Conservation (phyloP, 2,888 invertebrate species). For the Ophion slaviceki region DNA sequence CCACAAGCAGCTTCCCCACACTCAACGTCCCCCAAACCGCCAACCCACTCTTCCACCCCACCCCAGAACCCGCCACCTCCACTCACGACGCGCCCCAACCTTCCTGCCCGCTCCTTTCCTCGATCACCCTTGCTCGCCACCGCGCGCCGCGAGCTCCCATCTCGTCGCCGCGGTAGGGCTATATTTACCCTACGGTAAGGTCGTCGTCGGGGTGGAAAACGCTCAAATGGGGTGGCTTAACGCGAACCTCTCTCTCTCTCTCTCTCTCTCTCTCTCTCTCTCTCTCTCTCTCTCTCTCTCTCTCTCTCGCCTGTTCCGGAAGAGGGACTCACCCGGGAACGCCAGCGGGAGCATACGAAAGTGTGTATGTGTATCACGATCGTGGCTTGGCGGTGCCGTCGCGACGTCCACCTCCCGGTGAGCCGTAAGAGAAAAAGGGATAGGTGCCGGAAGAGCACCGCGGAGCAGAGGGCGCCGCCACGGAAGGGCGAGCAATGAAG, state of each 20-base stretch:
- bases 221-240: conserved; percentile 84
- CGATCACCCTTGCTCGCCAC: conserved; percentile 41
- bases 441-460: conserved; percentile 48
- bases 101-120: conserved; percentile 20
- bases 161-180: conserved; percentile 66
- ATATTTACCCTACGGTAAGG: conserved; percentile 79
- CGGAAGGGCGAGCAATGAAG: conserved; percentile 23
- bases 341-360: conserved; percentile 44
- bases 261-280: conserved; percentile 1
- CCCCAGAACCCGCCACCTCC: conserved; percentile 56
- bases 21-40: conserved; percentile 4
- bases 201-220: conserved; percentile 83
- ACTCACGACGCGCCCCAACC: conserved; percentile 49
- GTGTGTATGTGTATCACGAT: conserved; percentile 33
- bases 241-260: conserved; percentile 77
- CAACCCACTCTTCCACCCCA: conserved; percentile 65
- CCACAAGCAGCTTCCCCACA: conserved; percentile 44
- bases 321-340: conserved; percentile 79
- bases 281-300: conserved; percentile 3
- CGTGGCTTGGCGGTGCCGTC: conserved; percentile 58
- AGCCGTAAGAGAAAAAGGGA: conserved; percentile 24
- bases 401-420: conserved; percentile 56
- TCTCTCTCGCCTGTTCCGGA: conserved; percentile 57
- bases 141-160: conserved; percentile 63
- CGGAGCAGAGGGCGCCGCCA: conserved; percentile 17